Evolutionary conservation across 2,888 invertebrate genomes (phyloP), one percentile per base, ranked within the genome.

Genomic region (Erebia palarica): DNA sequence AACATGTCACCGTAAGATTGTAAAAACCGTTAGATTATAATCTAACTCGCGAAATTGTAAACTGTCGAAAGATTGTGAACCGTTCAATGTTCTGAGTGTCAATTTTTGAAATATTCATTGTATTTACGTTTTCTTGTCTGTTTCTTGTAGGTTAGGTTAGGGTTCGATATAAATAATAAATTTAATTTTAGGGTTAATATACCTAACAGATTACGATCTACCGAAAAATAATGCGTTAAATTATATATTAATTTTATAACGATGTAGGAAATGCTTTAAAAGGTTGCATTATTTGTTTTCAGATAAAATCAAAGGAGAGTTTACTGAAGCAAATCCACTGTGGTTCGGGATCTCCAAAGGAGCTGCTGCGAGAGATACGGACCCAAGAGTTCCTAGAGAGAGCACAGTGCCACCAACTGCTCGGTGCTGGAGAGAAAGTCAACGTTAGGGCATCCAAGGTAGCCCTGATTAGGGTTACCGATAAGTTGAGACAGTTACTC

Each of bases 391-490:
- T 97, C 85, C 88, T 97, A 73, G 96, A 97, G 82, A 95, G 96
- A 78, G 96, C 97, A 16, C 96, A 96, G 77, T 97, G 97, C 82
- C 96, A 97, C 82, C 97, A 97, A 84, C 93, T 97, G 68, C 88
- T 97, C 73, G 95, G 96, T 80, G 96, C 96, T 60, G 96, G 96
- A 49, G 97, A 96, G 85, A 96, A 96, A 84, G 94, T 97, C 73
- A 97, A 97, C 86, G 95, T 96, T 70, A 95, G 97, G 72, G 96
- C 96, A 59, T 96, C 97, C 65, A 97, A 97, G 87, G 96, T 97
- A 79, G 95, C 96, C 67, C 95, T 98, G 70, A 96, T 98, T 77
- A 95, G 96, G 84, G 97, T 97, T 91, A 97, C 97, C 79, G 97
- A 97, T 82, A 96, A 96, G 86, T 96, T 98, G 78, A 95, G 95